A percentile compares a stretch with the other conserved stretches of the same genome.
These are phyloP conservation scores for Oophaga pumilio DNA, from an alignment of 2,113 vertebrate species.

Conservation along the genomic window DNA sequence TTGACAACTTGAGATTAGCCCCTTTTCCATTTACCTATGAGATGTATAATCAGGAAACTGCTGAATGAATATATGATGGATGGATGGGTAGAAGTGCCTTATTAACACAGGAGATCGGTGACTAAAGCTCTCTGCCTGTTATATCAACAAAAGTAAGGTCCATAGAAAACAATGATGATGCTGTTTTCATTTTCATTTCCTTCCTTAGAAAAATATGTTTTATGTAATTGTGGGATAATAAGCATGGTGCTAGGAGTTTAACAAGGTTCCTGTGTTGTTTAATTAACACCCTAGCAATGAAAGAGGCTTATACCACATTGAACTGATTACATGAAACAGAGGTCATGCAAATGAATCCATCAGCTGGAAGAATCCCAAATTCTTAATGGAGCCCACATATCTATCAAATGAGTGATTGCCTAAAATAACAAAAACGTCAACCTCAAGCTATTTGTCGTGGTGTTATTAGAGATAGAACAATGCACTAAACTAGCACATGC, in stretches of 20 bases:
- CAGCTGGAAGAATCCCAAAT: not conserved
- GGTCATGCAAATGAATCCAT: not conserved
- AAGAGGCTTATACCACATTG: not conserved
- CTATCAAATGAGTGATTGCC: not conserved
- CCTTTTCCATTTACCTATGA: too few relatives aligned
- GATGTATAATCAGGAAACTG: too few relatives aligned
- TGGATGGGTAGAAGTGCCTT: not conserved
- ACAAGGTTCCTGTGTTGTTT: not conserved
- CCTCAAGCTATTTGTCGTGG: not conserved
- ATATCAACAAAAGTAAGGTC: not conserved
- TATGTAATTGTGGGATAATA: slow-evolving; percentile 5
- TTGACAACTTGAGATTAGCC: not conserved
- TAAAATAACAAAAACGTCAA: not conserved
- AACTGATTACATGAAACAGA: not conserved
- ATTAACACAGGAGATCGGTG: not conserved
- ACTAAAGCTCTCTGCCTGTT: not conserved
- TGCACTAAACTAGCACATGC: not conserved
- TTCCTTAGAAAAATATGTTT: not conserved
- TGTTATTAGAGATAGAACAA: not conserved
- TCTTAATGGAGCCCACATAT: not conserved
- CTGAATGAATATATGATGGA: too few relatives aligned
- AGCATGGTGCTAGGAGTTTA: not conserved
- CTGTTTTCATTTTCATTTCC: not conserved
- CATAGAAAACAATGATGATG: slow-evolving; percentile 8
- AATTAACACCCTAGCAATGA: not conserved